Percentiles rank a stretch among this genome's conserved stretches.
Conservation (phyloP, 2,888 invertebrate genomes). For the Pimpla rufipes region DNA sequence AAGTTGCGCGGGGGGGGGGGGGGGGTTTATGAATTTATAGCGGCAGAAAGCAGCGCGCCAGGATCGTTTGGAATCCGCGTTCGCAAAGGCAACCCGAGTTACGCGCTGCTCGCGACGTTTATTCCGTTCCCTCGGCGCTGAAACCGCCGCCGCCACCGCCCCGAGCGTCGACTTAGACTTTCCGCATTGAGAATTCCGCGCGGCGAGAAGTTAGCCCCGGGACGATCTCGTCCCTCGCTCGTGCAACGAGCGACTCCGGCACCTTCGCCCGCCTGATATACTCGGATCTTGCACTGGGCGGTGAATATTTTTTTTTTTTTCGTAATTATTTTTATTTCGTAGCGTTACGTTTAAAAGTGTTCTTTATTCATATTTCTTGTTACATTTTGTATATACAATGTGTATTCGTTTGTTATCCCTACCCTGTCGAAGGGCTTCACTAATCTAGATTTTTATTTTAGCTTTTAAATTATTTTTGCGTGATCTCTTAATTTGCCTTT, state of each 20-base stretch:
- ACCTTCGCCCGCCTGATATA: neutral
- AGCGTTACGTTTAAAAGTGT: too few relatives aligned
- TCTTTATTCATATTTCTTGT: too few relatives aligned
- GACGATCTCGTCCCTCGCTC: neutral
- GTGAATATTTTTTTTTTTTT: neutral
- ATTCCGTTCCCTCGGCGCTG: constrained; percentile 63
- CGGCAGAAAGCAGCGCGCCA: constrained; percentile 75
- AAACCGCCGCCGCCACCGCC: constrained; percentile 7
- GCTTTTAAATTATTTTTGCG: too few relatives aligned
- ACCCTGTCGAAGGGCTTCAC: too few relatives aligned
- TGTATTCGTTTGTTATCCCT: too few relatives aligned
- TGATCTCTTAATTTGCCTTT: too few relatives aligned
- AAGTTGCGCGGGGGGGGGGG: too few relatives aligned
- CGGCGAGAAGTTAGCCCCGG: constrained; percentile 50
- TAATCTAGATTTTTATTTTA: too few relatives aligned
- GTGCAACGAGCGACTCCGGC: neutral
- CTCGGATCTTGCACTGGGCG: neutral
- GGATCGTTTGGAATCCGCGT: constrained; percentile 69
- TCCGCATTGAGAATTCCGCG: constrained; percentile 58
- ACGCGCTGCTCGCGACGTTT: constrained; percentile 75
- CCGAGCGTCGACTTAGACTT: constrained; percentile 47
- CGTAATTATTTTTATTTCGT: too few relatives aligned
- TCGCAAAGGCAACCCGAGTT: constrained; percentile 79
- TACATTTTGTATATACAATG: too few relatives aligned
- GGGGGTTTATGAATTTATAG: constrained; percentile 85